Conservation (phyloP, 2,888 invertebrate species). For the Hydroisotoma schaefferi region DNA sequence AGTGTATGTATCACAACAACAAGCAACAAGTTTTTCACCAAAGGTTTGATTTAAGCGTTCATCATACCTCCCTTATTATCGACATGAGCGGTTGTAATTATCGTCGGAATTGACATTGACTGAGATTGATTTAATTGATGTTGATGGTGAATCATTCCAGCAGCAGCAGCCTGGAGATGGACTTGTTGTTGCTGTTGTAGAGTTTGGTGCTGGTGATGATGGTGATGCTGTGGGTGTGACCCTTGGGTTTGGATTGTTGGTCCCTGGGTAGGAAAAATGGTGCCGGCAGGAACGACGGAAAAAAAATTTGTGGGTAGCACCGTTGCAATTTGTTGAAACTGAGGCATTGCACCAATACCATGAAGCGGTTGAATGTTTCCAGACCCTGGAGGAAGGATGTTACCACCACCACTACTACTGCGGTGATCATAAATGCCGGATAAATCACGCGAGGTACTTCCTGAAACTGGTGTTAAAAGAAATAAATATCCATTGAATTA, state of each 20-base stretch:
- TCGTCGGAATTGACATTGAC: conserved; percentile 50
- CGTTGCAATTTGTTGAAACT: conserved; percentile 47
- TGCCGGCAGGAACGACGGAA: conserved; percentile 60
- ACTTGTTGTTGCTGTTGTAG: conserved; percentile 34
- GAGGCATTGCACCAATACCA: conserved; percentile 40
- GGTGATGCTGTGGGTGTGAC: conserved; percentile 20
- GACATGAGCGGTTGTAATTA: conserved; percentile 50
- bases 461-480: conserved; percentile 48
- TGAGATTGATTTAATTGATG: conserved; percentile 25
- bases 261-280: conserved; percentile 60
- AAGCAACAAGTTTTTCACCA: no score
- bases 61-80: conserved; percentile 44
- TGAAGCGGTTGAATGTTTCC: conserved; percentile 31
- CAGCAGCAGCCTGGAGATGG: conserved; percentile 30
- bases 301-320: conserved; percentile 48
- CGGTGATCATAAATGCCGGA: conserved; percentile 41
- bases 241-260: conserved; percentile 52
- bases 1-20: no score
- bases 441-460: conserved; percentile 47
- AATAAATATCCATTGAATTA: no score
- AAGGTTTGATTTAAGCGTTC: neutral
- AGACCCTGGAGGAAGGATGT: conserved; percentile 1
- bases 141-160: conserved; percentile 31
- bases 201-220: conserved; percentile 8
- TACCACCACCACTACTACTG: conserved; percentile 14